Evolutionary conservation across 2,113 vertebrate species (phyloP), one percentile per base, ranked within the genome.

Genomic region (Pangasianodon gigas): DNA sequence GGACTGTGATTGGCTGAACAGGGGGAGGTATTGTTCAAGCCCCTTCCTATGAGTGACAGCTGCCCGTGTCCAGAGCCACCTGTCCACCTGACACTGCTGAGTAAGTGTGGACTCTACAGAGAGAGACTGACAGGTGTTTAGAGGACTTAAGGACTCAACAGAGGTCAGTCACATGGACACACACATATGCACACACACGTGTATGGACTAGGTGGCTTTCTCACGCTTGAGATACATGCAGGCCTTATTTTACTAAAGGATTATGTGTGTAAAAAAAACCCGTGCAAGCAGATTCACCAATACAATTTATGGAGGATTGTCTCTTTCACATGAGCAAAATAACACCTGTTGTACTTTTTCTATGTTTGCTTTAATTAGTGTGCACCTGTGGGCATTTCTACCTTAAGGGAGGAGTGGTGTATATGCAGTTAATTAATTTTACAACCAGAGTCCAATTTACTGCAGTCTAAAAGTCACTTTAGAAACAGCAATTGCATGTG

Each of bases 1-100:
- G 29, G 46, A 44, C 77, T 88, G 44, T 84, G 83, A 90, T 92
- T 92, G 90, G 91, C 9, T 60, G 21, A 46, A 37, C 16, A 24
- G 58, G 44, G 60, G 90, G 90, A 7, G 83, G 41, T 84, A 88
- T 37, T 32, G 10, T 32, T 86, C 86, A 51, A 80, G 32, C 90
- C 90, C 86, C 86, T 87, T 0, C 6, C 44, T n/a, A 3, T 82
- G 62, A 84, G 29, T 46, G 91, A 89, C 88, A 87, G 80, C 81
- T 90, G 88, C 24, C 54, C 26, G n/a, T 83, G 86, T 71, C 62
- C 29, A 24, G 44, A 52, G 10, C 77, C 77, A 54, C 41, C 75
- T 88, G 75, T 88, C 56, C 19, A 2, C 41, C 67, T 79, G 88
- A 75, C 52, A n/a, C 60, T 56, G 10, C 54, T 79, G 69, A 79